Base-by-base conservation (phyloP, 2,888 invertebrate genomes). In the Tuberolachnus salignus region DNA sequence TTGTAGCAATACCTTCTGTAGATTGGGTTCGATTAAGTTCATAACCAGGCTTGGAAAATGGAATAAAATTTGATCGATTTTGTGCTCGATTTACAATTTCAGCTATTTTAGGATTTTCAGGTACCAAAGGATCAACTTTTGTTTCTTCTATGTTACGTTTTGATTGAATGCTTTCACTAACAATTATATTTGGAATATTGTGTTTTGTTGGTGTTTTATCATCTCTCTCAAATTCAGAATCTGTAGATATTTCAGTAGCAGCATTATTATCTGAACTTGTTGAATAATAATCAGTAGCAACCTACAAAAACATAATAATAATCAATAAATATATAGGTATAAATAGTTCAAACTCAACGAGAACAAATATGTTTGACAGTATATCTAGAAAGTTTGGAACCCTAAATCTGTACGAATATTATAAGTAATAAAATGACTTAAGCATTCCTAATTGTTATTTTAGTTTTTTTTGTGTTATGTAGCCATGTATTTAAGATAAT, bases 241-340 rank as follows among this genome's bases (percentile, higher is more conserved):
- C 95, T 0, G 95, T 95, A 67, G 94, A 94, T 83, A 95, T 95
- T 88, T 95, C 95, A 1, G 95, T 95, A 2, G 94, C 94, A 10
- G 94, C 94, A 83, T 94, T 94, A 83, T 73, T 80, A 44, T 55
- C 67, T 9, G 81, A 81, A 42, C 80, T 81, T 21, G 73, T 70
- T 26, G 75, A 70, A 64, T 82, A 80, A 70, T 72, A 80, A 63
- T 81, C 81, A 69, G 81, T 81, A 34, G 80, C 75, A 19, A 82
- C 70, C 81, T 81, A 46, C 21, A 75, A 74, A 53, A 67, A 71
- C n/a, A 72, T 13, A 67, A 34, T n/a, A n/a, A n/a, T n/a, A 34
- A 34, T 34, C 3, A 34, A 34, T 34, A 34, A 3, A 34, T 34
- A 34, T 34, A 34, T 34, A 34, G 3, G 34, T 34, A 34, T 34